phyloP scores from a whole-genome alignment of 2,797 vertebrate species.

The Schizopygopsis malacanthus region DNA sequence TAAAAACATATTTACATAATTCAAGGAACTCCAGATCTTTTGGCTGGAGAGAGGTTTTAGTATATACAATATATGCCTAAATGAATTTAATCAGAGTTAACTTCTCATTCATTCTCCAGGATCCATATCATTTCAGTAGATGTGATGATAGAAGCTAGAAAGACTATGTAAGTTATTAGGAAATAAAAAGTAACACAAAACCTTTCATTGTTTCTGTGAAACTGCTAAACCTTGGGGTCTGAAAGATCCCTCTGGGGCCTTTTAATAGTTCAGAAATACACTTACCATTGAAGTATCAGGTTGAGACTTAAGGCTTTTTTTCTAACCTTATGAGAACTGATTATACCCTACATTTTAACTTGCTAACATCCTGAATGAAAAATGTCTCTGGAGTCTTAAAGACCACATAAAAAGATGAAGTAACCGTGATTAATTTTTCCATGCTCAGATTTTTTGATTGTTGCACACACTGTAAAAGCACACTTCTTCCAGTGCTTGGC shows the following conservation, averaged over 20 bases:
- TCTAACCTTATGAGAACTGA: constrained; percentile 11
- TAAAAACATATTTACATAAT: constrained; percentile 51
- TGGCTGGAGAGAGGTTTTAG: constrained; percentile 25
- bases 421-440: not conserved
- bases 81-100: constrained; percentile 36
- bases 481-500: not conserved
- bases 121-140: constrained; percentile 35
- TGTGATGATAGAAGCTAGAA: constrained; percentile 30
- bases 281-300: constrained; percentile 26
- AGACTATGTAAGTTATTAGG: constrained; percentile 13
- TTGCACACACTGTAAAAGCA: not conserved
- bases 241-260: not conserved
- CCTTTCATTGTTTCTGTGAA: constrained; percentile 36
- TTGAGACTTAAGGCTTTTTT: constrained; percentile 1
- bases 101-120: constrained; percentile 35
- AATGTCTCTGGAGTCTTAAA: not conserved
- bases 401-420: not conserved
- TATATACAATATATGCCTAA: constrained; percentile 37
- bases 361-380: constrained; percentile 3
- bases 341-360: constrained; percentile 15
- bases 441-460: not conserved
- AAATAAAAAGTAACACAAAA: constrained; percentile 34
- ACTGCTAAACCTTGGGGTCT: not conserved
- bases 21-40: constrained; percentile 27
- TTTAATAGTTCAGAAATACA: constrained; percentile 17